Evolutionary conservation across 1,140 invertebrate species (phyloP), one percentile per base, ranked within the genome.

Genomic region (Akabosia matsudoensis): DNA sequence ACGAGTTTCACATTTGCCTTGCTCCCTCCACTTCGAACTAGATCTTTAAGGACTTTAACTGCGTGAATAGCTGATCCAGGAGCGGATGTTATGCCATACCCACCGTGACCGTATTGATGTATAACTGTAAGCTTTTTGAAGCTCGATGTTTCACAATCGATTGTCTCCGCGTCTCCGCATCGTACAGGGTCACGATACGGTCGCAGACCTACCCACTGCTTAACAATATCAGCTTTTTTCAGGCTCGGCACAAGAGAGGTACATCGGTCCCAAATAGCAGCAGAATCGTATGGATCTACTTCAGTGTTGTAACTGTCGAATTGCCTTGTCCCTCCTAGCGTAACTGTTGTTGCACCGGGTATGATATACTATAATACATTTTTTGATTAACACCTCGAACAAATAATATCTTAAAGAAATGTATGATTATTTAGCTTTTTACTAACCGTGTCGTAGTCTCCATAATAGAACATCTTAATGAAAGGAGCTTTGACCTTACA

Each of bases 91-190:
- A 97, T 90, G 4, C 96, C 95, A 84, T 96, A 94, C 1, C 94
- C 93, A 0, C 95, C 93, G 83, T 97, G 95, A 1, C 95, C 96
- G 83, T 97, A 97, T 84, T 96, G 95, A 84, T 97, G 95, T 0
- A 97, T 90, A 18, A 95, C 76, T 33, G 75, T 26, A 18, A 45
- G 37, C n/a, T 30, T 61, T 78, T 73, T 52, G 73, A 52, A n/a
- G 4, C 78, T 74, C 52, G 45, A 14, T 31, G 37, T 22, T 31
- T 73, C 77, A 31, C 51, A 18, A 34, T 70, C 33, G 24, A 78
- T 67, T n/a, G n/a, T n/a, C 4, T 51, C 70, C 37, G 79, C 79
- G 14, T 77, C n/a, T 74, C 79, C 77, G 67, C 76, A 77, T 28
- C 77, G 61, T 7, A 81, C 78, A 0, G 33, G 4, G 31, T 51